Base-by-base conservation (phyloP, 2,888 invertebrate species). In the Lasioglossum vierecki region DNA sequence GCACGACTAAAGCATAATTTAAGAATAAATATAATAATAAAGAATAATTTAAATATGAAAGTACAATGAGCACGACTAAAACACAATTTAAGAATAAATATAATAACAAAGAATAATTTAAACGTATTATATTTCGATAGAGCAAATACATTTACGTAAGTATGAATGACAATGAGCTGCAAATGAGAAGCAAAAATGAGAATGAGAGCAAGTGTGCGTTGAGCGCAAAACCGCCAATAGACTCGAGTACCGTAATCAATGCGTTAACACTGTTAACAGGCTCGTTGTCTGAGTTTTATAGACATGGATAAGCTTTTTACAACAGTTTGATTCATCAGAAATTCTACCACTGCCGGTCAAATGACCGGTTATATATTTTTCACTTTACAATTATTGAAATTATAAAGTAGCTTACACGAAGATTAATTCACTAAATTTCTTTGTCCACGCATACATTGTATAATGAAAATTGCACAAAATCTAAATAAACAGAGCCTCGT, bases 191-290 rank as follows among this genome's bases (percentile, higher is more conserved):
- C 35, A 39, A 68, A 68, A 68, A 68, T 68, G 18, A 35, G 22
- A 39, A 68, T 39, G 18, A 22, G 39, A 68, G 22, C 66, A 68
- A 68, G 66, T 39, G 66, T 22, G 66, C 35, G 66, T 68, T 18
- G 3, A 8, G 22, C 66, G 22, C 18, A 68, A 2, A 68, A 68
- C 66, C 22, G 35, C 57, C 35, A 68, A 35, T 68, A 68, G 66
- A 35, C 8, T 68, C 66, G 35, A 68, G 66, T 68, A 68, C 66
- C 35, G 35, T 35, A 35, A 68, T 68, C 35, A 68, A 68, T 35
- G 18, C 2, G 66, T 35, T 68, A 63, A 49, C 49, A 6, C 30
- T 8, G 35, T 18, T 68, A 63, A 49, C 49, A 49, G 15, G 63
- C 30, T 30, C 15, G 30, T 63, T 5, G 63, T 13, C 30, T 30